Conservation (phyloP, 2,113 vertebrate species). For the Spilogale gracilis region DNA sequence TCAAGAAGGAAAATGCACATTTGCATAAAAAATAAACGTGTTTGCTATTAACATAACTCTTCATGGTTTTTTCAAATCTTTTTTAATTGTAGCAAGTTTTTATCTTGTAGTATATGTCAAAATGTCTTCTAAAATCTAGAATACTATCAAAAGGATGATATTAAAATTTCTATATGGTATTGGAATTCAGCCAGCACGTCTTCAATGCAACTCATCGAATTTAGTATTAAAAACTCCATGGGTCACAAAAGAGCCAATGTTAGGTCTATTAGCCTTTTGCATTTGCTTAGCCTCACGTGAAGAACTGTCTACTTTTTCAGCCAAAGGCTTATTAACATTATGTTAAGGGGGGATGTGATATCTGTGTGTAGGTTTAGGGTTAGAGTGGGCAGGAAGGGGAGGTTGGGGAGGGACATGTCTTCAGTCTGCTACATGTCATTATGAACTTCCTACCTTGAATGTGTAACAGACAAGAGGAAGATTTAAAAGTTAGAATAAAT, state of each 20-base stretch:
- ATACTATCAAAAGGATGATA: constrained; percentile 35
- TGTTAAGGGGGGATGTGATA: background rate
- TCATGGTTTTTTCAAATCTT: constrained; percentile 38
- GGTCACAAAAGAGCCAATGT: constrained; percentile 12
- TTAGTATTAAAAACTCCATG: background rate
- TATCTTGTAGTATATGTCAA: background rate
- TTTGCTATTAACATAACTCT: constrained; percentile 46
- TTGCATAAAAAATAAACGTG: constrained; percentile 4
- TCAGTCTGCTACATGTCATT: background rate
- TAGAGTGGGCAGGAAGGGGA: background rate
- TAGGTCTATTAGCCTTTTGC: background rate
- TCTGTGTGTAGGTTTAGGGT: background rate
- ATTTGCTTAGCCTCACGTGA: background rate
- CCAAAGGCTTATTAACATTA: background rate
- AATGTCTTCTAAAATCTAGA: constrained; percentile 46
- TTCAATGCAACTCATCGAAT: background rate
- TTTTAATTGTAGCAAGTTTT: constrained; percentile 31
- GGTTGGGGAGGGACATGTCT: background rate
- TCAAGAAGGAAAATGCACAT: constrained; percentile 48
- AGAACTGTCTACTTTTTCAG: background rate
- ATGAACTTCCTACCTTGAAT: background rate
- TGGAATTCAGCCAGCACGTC: background rate
- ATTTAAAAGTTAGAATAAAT: background rate
- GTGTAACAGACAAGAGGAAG: background rate
- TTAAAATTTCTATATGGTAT: constrained; percentile 1